Evolutionary conservation across 2,113 vertebrate species (phyloP).

Genomic region (Oxygymnocypris stewartii): DNA sequence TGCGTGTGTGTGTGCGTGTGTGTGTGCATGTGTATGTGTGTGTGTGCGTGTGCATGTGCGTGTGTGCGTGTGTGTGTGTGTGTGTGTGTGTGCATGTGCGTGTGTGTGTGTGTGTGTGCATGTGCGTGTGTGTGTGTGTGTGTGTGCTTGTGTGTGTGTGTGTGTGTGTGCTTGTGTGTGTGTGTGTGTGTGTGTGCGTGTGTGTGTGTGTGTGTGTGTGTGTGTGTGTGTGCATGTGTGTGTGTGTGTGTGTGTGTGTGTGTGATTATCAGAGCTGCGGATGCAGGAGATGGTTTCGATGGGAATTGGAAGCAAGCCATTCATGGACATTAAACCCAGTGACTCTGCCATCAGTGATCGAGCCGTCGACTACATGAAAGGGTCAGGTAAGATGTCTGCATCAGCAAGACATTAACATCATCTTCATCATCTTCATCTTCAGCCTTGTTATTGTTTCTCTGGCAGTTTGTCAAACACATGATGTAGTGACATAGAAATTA

Average conservation of each 20-base stretch:
- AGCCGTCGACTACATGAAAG: constrained; percentile 79
- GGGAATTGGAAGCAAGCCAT: constrained; percentile 83
- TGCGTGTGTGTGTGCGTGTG: too few species aligned
- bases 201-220: too few species aligned
- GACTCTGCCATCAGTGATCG: constrained; percentile 78
- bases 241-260: background rate
- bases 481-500: background rate
- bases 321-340: constrained; percentile 82
- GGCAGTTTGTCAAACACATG: background rate
- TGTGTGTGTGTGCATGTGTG: too few species aligned
- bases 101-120: too few species aligned
- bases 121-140: too few species aligned
- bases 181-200: too few species aligned
- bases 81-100: too few species aligned
- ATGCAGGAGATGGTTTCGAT: constrained; percentile 85
- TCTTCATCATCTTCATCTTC: background rate
- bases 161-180: too few species aligned
- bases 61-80: background rate
- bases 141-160: too few species aligned
- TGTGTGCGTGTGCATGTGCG: background rate
- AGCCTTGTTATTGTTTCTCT: background rate
- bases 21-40: background rate
- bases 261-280: constrained; percentile 73
- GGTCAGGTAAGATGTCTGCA: constrained; percentile 70
- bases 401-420: background rate